phyloP scores from a whole-genome alignment of 2,113 vertebrate species.

The Tupaia chinensis region DNA sequence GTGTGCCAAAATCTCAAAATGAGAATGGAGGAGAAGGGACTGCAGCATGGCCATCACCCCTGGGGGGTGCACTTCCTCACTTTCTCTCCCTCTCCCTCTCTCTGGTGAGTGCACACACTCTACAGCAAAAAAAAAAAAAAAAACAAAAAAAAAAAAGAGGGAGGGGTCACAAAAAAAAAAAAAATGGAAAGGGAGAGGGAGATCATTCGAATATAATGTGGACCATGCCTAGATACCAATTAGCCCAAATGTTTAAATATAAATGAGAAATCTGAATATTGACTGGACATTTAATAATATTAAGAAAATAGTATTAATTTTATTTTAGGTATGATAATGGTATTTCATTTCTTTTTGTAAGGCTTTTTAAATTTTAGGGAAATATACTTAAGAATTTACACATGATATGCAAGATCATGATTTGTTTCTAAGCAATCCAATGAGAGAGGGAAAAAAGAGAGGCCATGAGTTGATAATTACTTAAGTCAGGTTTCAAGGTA shows the following conservation, averaged over 20 bases:
- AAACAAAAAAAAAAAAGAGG: not conserved
- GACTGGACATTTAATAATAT: not conserved
- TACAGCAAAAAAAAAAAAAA: too few relatives aligned
- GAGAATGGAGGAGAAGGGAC: too few relatives aligned
- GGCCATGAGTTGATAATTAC: not conserved
- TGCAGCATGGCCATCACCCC: too few relatives aligned
- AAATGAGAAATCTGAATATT: not conserved
- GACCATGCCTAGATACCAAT: not conserved
- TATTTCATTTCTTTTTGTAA: not conserved
- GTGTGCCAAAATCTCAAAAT: too few relatives aligned
- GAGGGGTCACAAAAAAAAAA: too few relatives aligned
- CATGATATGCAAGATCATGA: not conserved
- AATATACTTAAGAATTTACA: not conserved
- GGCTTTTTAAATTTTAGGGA: not conserved
- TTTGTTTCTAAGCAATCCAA: constrained; percentile 9
- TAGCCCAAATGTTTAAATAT: not conserved
- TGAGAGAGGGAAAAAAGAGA: not conserved
- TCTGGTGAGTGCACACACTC: too few relatives aligned
- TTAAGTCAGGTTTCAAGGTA: not conserved
- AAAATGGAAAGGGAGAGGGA: not conserved
- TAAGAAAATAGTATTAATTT: not conserved
- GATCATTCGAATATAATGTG: not conserved
- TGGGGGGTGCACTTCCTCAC: too few relatives aligned
- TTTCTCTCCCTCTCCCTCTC: too few relatives aligned
- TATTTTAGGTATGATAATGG: not conserved